Percentiles rank a stretch among this genome's conserved stretches.
These are phyloP conservation scores for Chalcis sispes DNA, from an alignment of 2,888 invertebrate species.

Conservation along the genomic window DNA sequence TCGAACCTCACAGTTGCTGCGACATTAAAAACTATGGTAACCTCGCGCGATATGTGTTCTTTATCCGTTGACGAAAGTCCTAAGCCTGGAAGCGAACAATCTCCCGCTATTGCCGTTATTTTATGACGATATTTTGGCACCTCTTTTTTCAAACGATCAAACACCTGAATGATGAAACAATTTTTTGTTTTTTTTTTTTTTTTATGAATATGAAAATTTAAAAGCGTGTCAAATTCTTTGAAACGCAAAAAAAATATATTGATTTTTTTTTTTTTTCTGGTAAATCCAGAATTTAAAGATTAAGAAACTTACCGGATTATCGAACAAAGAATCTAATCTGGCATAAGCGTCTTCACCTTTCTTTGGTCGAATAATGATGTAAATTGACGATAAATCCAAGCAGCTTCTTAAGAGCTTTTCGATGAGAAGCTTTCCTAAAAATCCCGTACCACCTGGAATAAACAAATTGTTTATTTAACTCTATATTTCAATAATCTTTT, in stretches of 20 bases:
- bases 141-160: conserved; percentile 77
- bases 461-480: conserved; percentile 64
- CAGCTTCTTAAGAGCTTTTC: conserved; percentile 81
- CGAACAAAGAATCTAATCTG: conserved; percentile 82
- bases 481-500: neutral
- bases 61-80: conserved; percentile 81
- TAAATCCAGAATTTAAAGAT: conserved; percentile 2
- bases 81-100: conserved; percentile 82
- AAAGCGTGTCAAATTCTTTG: too few species aligned
- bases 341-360: conserved; percentile 81
- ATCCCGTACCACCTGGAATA: conserved; percentile 77
- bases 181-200: neutral
- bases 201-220: too few species aligned
- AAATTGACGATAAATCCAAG: conserved; percentile 78
- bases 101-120: conserved; percentile 83
- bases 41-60: conserved; percentile 80
- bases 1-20: conserved; percentile 96
- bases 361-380: conserved; percentile 79
- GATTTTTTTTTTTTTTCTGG: neutral
- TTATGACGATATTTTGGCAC: conserved; percentile 82
- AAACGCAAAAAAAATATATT: neutral
- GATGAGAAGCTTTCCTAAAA: conserved; percentile 78
- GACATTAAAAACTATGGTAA: conserved; percentile 86
- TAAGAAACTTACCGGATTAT: conserved; percentile 80
- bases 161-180: conserved; percentile 74